Evolutionary conservation across 2,888 invertebrate species (phyloP), one percentile per base, ranked within the genome.

Genomic region (Falcaria lacertinaria): DNA sequence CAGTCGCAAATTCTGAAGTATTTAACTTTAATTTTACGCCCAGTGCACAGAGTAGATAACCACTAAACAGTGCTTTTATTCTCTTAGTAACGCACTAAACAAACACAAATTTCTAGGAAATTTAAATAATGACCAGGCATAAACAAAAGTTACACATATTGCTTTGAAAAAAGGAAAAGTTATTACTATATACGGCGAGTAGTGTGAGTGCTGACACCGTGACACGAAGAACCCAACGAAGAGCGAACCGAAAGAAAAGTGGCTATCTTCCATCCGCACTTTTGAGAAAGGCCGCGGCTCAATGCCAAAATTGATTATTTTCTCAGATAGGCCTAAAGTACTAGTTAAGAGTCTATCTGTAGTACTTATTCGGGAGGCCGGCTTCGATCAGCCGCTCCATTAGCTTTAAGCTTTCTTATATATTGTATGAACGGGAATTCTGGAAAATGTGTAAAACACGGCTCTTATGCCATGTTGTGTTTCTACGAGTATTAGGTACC

Each of bases 401-500:
- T 39, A 73, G 60, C 2, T 41, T 2, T 32, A 39, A 73, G 60
- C 2, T 41, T 2, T 32, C 51, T 49, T 2, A 79, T 40, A 4
- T 68, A 54, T 8, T 64, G 50, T 15, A 52, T 44, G 50, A 80
- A 80, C 7, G 71, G 69, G 41, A 80, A 80, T 32, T 53, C 80
- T 80, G 57, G 80, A 79, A 44, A 71, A 68, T 55, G 78, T 62
- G 3, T 56, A 0, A 35, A 78, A 80, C 34, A n/a, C n/a, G n/a
- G n/a, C n/a, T n/a, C n/a, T n/a, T n/a, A n/a, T n/a, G n/a, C n/a
- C n/a, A n/a, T n/a, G n/a, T n/a, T n/a, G n/a, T n/a, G n/a, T n/a
- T n/a, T n/a, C n/a, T n/a, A n/a, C n/a, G n/a, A n/a, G n/a, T n/a
- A n/a, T n/a, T n/a, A n/a, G n/a, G n/a, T n/a, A n/a, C n/a, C n/a